phyloP scores from a whole-genome alignment of 2,797 vertebrate species.

The Spheniscus humboldti region DNA sequence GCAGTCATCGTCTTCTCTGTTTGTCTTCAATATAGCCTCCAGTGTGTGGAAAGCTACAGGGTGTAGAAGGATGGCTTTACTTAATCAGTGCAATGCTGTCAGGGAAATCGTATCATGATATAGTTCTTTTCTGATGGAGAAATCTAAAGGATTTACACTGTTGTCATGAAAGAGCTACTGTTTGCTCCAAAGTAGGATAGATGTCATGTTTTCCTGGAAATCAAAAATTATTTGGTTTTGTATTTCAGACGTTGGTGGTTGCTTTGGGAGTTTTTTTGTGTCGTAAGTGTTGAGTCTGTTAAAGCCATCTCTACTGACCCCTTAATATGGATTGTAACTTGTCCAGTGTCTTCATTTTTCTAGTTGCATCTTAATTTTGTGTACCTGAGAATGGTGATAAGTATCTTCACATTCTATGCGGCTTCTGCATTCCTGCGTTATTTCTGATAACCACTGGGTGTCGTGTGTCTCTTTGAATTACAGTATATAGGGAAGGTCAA shows the following conservation, averaged over 20 bases:
- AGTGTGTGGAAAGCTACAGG: not conserved
- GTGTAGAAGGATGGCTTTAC: not conserved
- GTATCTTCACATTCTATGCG: not conserved
- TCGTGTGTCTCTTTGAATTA: constrained; percentile 26
- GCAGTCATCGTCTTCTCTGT: not conserved
- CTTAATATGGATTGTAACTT: not conserved
- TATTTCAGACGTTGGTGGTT: not conserved
- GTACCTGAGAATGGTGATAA: not conserved
- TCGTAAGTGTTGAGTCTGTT: not conserved
- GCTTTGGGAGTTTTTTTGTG: not conserved
- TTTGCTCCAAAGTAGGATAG: not conserved
- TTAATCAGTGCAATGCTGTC: not conserved
- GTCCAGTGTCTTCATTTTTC: not conserved
- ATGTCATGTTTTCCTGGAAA: not conserved
- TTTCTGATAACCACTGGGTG: constrained; percentile 48
- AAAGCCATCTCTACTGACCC: not conserved
- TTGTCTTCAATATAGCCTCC: not conserved
- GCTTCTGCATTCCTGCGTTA: not conserved
- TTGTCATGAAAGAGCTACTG: not conserved
- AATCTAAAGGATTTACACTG: not conserved
- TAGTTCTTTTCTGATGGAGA: not conserved
- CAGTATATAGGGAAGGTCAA: not conserved
- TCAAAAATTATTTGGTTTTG: not conserved
- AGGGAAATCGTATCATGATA: not conserved
- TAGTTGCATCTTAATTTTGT: not conserved